Evolutionary conservation across 2,113 vertebrate species (phyloP).

Genomic region (Pseudopodoces humilis): DNA sequence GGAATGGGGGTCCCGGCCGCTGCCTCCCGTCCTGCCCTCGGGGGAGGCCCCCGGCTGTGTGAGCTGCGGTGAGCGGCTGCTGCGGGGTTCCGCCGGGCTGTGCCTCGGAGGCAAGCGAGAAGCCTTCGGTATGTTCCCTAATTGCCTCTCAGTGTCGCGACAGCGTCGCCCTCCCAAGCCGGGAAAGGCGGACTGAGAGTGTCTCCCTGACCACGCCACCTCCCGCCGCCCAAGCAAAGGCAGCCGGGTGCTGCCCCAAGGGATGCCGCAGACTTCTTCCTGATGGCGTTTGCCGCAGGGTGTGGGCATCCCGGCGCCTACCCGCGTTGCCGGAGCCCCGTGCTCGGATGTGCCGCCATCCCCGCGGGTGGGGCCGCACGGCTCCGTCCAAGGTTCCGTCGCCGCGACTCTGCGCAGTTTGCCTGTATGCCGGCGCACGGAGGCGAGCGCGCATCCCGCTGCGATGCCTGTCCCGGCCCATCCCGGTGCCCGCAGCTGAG

Average conservation of each 20-base stretch:
- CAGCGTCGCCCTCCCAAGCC: neutral
- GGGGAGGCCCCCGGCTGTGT: too few species aligned
- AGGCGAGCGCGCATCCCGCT: neutral
- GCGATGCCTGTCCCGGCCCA: neutral
- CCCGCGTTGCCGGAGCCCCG: neutral
- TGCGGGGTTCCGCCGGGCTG: neutral
- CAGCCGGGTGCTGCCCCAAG: neutral
- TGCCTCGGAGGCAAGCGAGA: neutral
- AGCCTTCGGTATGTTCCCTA: neutral
- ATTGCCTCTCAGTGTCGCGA: neutral
- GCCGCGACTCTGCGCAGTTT: fast-evolving
- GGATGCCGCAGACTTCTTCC: neutral
- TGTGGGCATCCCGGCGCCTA: neutral
- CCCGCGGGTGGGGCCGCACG: neutral
- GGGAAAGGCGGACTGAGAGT: neutral
- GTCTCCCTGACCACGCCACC: neutral
- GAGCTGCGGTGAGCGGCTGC: neutral
- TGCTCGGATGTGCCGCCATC: neutral
- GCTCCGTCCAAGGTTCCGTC: fast-evolving
- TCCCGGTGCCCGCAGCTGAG: neutral
- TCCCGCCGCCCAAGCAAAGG: neutral
- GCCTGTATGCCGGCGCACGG: neutral
- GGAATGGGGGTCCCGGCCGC: neutral
- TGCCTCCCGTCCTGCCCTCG: too few species aligned
- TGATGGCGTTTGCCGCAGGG: neutral